Percentiles rank a stretch among this genome's conserved stretches.
phyloP scores from a whole-genome alignment of 2,797 vertebrate species.

The Cryptoblepharus egeriae region DNA sequence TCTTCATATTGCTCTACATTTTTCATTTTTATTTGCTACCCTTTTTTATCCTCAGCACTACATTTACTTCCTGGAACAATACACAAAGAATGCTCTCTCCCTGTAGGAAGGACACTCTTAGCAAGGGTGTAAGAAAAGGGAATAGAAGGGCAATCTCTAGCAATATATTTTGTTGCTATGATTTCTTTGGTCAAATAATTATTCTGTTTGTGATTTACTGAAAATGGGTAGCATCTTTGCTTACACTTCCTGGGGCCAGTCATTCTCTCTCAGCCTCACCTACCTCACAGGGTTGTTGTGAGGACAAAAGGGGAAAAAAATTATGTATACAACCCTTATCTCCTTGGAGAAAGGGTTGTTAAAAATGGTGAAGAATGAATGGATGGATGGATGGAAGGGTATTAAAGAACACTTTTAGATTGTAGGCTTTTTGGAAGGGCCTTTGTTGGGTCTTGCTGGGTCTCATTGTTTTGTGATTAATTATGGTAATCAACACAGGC shows the following conservation, averaged over 20 bases:
- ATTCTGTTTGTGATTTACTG: not conserved
- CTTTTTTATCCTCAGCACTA: not conserved
- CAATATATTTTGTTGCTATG: not conserved
- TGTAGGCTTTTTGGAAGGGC: not conserved
- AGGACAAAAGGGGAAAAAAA: too few relatives aligned
- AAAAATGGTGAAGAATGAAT: too few relatives aligned
- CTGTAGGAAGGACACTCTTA: not conserved
- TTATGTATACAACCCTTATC: too few relatives aligned
- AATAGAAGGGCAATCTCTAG: not conserved
- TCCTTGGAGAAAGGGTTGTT: too few relatives aligned
- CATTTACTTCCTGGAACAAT: not conserved
- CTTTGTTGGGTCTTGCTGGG: not conserved
- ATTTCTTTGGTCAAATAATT: not conserved
- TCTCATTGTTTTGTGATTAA: not conserved
- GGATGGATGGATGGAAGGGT: not conserved
- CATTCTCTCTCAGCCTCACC: too few relatives aligned
- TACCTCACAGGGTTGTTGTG: too few relatives aligned
- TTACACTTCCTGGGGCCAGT: too few relatives aligned
- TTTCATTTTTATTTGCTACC: not conserved
- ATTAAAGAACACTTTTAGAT: not conserved
- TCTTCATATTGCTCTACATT: slow-evolving; percentile 6
- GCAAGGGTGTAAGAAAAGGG: not conserved
- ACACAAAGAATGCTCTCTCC: not conserved
- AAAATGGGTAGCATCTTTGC: not conserved
- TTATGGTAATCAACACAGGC: too few relatives aligned